Conservation (phyloP, 2,888 invertebrate species). For the Choreutis nemorana region DNA sequence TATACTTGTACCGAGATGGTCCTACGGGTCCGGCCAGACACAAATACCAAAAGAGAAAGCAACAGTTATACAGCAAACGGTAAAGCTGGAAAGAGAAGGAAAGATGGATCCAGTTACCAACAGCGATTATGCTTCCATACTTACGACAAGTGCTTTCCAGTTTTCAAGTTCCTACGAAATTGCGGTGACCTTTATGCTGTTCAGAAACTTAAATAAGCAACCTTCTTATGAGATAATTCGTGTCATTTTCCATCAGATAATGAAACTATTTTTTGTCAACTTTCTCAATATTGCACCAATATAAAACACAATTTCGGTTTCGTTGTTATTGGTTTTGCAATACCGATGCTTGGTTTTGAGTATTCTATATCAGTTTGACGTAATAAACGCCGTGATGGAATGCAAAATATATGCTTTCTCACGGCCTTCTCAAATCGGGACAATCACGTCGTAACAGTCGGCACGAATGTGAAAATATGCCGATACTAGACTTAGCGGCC, state of each 20-base stretch:
- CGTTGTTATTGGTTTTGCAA: too few species aligned
- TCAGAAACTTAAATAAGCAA: too few species aligned
- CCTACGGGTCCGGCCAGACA: conserved; percentile 22
- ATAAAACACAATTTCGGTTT: too few species aligned
- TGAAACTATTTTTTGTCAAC: too few species aligned
- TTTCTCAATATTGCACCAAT: too few species aligned
- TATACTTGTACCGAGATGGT: conserved; percentile 16
- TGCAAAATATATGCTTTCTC: conserved; percentile 28
- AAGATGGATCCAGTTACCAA: conserved; percentile 1
- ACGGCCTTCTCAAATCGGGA: conserved; percentile 34
- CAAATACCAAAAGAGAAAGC: conserved; percentile 19
- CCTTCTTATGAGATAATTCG: too few species aligned
- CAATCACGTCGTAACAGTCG: conserved; percentile 27
- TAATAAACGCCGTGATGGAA: conserved; percentile 11
- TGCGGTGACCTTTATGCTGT: too few species aligned
- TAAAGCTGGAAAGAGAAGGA: conserved; percentile 1
- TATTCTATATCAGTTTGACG: too few species aligned
- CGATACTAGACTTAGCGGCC: conserved; percentile 25
- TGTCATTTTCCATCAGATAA: too few species aligned
- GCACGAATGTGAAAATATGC: conserved; percentile 44
- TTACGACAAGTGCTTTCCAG: too few species aligned
- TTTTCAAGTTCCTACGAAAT: too few species aligned
- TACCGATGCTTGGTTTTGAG: too few species aligned
- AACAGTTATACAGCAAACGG: conserved; percentile 9
- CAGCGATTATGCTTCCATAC: background rate